Evolutionary conservation across 1,140 invertebrate genomes (phyloP).

Genomic region (Coenobita brevimanus): DNA sequence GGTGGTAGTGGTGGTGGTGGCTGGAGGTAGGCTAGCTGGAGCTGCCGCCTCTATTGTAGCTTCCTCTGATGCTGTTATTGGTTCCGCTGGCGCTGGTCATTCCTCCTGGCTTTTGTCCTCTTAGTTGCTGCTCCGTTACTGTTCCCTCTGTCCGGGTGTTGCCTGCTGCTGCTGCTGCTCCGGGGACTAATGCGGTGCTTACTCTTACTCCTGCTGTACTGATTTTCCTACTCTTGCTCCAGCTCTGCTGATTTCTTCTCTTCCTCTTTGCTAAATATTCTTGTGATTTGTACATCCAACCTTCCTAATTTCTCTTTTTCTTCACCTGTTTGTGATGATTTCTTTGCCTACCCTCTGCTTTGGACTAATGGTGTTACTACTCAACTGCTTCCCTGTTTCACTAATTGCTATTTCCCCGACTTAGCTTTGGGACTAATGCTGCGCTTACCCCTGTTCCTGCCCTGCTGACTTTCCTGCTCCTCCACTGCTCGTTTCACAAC

Average conservation of each 20-base stretch:
- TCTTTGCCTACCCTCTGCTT: too few relatives aligned
- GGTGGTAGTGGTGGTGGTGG: not conserved
- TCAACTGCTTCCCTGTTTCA: too few relatives aligned
- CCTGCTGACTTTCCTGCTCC: too few relatives aligned
- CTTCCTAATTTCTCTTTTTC: too few relatives aligned
- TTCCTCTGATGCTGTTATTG: constrained; percentile 28
- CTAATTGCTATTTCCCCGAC: too few relatives aligned
- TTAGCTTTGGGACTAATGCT: too few relatives aligned
- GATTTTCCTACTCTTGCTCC: not conserved
- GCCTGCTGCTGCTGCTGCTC: not conserved
- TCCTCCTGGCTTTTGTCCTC: constrained; percentile 19
- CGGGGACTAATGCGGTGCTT: too few relatives aligned
- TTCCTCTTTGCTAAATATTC: too few relatives aligned
- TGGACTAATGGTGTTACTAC: not conserved
- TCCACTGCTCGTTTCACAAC: too few relatives aligned
- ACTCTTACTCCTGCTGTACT: not conserved
- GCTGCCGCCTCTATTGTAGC: not conserved
- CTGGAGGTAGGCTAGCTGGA: not conserved
- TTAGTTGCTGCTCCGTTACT: not conserved
- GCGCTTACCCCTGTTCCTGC: too few relatives aligned
- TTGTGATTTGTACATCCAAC: too few relatives aligned
- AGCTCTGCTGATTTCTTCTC: not conserved
- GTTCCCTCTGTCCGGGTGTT: not conserved
- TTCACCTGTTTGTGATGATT: too few relatives aligned
- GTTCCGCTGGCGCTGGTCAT: not conserved